Base-by-base conservation (phyloP, 53 echinoderm and acorn worm genomes). In the Astropecten irregularis region DNA sequence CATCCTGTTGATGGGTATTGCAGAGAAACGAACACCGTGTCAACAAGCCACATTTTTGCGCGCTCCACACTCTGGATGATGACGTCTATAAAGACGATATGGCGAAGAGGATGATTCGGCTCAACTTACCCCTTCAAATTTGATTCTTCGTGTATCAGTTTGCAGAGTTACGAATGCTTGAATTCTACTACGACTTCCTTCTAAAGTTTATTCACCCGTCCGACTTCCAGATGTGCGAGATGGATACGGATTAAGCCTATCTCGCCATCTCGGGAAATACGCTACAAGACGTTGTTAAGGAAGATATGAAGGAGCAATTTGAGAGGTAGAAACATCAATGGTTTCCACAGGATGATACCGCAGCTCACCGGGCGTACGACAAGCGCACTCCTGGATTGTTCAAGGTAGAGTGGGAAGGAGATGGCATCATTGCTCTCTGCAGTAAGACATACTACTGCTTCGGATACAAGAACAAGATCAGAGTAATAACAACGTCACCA, bases 361-460 rank as follows among this genome's bases (percentile, higher is more conserved):
- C 9, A 15, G 81, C 40, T 1, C 67, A 68, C 14, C n/a, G 18
- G 5, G 49, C 22, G 6, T 87, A 68, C 36, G 87, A 87, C 77
- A 87, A 87, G 25, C 79, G 81, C 14, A 79, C 87, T 19, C 91
- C 87, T 9, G 92, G 92, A 2, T 60, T 92, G 31, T 89, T 92
- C 70, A 92, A 89, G 65, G 86, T 89, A 9, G 92, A 92, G 49
- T 92, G 81, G 86, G 83, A 86, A 31, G 92, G 92, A 1, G 86
- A 89, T 55, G 89, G n/a, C n/a, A n/a, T n/a, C n/a, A n/a, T n/a
- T n/a, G n/a, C n/a, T n/a, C n/a, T n/a, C n/a, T n/a, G n/a, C n/a
- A n/a, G n/a, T n/a, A n/a, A n/a, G n/a, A n/a, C n/a, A n/a, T n/a
- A n/a, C n/a, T n/a, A n/a, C n/a, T n/a, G n/a, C n/a, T n/a, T n/a